Evolutionary conservation across 2,888 invertebrate species (phyloP), one percentile per base, ranked within the genome.

Genomic region (Pheosia gnoma): DNA sequence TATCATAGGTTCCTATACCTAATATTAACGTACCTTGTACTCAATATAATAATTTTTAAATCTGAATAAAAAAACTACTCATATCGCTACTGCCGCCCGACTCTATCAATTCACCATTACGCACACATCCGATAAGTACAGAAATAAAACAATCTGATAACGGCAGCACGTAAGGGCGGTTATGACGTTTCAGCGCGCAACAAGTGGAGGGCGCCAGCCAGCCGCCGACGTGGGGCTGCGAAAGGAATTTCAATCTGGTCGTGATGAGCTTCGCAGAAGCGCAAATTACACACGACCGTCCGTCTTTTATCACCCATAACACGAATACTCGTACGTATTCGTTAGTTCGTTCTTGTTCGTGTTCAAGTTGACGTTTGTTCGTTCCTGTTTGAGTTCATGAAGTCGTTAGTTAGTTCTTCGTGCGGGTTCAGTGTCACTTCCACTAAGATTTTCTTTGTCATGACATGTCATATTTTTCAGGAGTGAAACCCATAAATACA

Each of bases 181-280:
- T 90, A 90, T 90, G 89, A 89, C 87, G 85, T 89, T 89, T 87
- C 79, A 79, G 78, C 78, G 80, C 72, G 89, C 92, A 92, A 91
- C 91, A 91, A 91, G 91, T 90, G 81, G 68, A 72, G 71, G 88
- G 91, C 91, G 90, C 89, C 90, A 80, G 81, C 61, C 78, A 78
- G 87, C 73, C 86, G 89, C 71, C 82, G 85, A 80, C 86, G 81
- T 77, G 82, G 83, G 84, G 82, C 79, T 79, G 76, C 83, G 82
- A 80, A 79, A 87, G 87, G 91, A 91, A 92, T 93, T 91, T 89
- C 90, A 92, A 93, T 92, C 91, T 90, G 90, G 85, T 76, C 82
- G 83, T 87, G 90, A 90, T 88, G 89, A 90, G 84, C 79, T 79
- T 83, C 84, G 85, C 86, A 79, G 80, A 87, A 86, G 88, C 88